A percentile compares a stretch with the other conserved stretches of the same genome.
These are phyloP conservation scores for Polydesmus complanatus DNA, from an alignment of 2,888 invertebrate species.

Conservation along the genomic window DNA sequence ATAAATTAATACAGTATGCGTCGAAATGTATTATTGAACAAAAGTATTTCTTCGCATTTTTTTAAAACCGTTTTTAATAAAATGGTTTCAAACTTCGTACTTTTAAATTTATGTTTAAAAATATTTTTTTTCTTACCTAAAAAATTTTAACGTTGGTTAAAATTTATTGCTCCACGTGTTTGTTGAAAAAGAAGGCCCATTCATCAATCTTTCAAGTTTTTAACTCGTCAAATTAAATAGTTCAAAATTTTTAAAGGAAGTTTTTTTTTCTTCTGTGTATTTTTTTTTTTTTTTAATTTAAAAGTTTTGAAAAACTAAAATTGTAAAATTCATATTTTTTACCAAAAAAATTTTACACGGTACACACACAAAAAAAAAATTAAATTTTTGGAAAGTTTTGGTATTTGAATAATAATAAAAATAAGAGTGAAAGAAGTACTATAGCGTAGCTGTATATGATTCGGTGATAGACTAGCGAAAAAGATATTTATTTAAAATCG, in stretches of 20 bases:
- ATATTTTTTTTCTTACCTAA: not conserved
- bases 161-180: not conserved
- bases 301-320: not conserved
- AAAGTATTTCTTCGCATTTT: not conserved
- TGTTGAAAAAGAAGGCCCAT: not conserved
- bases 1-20: not conserved
- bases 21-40: not conserved
- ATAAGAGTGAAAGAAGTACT: no score
- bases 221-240: not conserved
- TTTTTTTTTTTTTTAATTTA: not conserved
- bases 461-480: no score
- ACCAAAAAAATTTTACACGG: not conserved
- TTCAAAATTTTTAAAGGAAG: not conserved
- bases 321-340: not conserved
- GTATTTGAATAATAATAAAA: no score
- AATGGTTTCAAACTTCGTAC: no score
- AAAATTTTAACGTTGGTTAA: not conserved
- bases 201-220: not conserved
- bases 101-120: not conserved
- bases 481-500: no score
- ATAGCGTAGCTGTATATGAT: no score
- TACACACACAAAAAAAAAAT: no score
- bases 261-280: not conserved
- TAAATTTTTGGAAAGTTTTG: no score
- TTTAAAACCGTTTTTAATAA: no score